phyloP scores from a whole-genome alignment of 2,797 vertebrate species.

The Neosilurus hyrtlii region DNA sequence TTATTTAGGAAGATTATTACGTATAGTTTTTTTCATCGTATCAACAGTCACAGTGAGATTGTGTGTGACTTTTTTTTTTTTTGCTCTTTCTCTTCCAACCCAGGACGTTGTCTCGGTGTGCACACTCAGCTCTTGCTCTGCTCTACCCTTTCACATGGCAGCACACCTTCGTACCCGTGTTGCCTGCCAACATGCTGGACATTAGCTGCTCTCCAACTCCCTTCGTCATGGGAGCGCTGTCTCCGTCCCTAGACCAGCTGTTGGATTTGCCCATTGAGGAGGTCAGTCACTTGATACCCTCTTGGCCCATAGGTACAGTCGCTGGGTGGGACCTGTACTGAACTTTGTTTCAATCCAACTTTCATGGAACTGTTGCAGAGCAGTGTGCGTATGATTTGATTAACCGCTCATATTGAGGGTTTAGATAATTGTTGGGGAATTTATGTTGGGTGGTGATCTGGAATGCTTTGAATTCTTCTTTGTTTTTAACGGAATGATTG shows the following conservation, averaged over 20 bases:
- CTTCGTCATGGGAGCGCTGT: constrained; percentile 91
- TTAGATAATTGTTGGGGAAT: neutral
- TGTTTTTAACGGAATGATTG: neutral
- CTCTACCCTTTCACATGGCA: constrained; percentile 98
- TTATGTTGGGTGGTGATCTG: neutral
- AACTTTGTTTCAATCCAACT: neutral
- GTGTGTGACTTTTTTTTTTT: neutral
- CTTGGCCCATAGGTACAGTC: neutral
- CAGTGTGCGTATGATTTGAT: neutral
- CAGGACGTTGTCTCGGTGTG: constrained; percentile 89
- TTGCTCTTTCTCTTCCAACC: constrained; percentile 2
- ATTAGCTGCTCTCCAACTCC: constrained; percentile 97
- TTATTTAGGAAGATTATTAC: neutral
- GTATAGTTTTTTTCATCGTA: neutral
- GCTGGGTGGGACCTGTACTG: neutral
- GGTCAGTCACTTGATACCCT: constrained; percentile 68
- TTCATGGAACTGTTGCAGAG: no score
- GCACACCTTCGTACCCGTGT: constrained; percentile 93
- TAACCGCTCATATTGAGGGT: neutral
- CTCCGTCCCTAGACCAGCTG: constrained; percentile 85
- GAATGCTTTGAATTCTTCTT: neutral
- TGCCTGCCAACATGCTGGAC: constrained; percentile 93
- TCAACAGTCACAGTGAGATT: neutral
- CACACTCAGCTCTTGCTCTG: constrained; percentile 85
- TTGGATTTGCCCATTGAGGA: constrained; percentile 93